These are phyloP conservation scores for Moxostoma hubbsi DNA, from an alignment of 2,797 vertebrate genomes.

Conservation along the genomic window DNA sequence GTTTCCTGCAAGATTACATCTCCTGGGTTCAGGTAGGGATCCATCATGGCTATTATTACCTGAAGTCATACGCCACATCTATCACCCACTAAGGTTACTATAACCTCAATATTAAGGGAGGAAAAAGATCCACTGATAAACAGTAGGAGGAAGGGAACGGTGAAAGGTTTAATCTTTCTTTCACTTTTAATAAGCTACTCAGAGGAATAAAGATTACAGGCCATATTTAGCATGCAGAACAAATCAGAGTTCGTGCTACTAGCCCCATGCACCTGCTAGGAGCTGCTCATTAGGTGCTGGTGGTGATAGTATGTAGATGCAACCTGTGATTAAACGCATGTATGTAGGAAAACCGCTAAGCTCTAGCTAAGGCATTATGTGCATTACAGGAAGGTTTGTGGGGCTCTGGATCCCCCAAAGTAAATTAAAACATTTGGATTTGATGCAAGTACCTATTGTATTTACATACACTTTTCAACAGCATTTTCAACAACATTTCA, in stretches of 20 bases:
- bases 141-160: conserved; percentile 75
- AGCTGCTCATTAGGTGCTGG: conserved; percentile 79
- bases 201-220: conserved; percentile 79
- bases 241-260: conserved; percentile 80
- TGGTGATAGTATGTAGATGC: conserved; percentile 62
- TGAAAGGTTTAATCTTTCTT: conserved; percentile 78
- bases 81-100: conserved; percentile 80
- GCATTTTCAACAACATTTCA: conserved; percentile 45
- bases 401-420: not conserved
- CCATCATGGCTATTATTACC: conserved; percentile 78
- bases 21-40: conserved; percentile 79
- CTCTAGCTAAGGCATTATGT: conserved; percentile 3
- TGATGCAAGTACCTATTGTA: not conserved
- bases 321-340: conserved; percentile 68
- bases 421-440: not conserved
- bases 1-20: conserved; percentile 82
- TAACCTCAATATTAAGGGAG: conserved; percentile 86
- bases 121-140: conserved; percentile 76
- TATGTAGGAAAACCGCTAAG: conserved; percentile 65
- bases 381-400: too few relatives aligned
- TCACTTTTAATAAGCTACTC: conserved; percentile 79
- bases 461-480: conserved; percentile 57
- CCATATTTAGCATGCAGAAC: conserved; percentile 88
- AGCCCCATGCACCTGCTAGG: conserved; percentile 76
- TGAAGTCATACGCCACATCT: conserved; percentile 79